phyloP scores from a whole-genome alignment of 1,140 invertebrate species.

The Drosophila suzukii region DNA sequence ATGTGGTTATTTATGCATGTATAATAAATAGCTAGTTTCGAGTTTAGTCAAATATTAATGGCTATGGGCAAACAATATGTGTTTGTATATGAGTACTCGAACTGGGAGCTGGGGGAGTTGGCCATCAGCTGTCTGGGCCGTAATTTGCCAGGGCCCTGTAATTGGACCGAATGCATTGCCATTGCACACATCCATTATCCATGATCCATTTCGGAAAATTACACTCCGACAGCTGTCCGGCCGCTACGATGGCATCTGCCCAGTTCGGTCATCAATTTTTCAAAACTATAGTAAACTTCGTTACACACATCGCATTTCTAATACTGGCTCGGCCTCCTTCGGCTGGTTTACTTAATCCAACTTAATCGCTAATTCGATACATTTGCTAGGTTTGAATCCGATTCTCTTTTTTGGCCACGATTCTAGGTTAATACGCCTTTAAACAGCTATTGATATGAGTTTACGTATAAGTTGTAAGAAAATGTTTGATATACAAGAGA shows the following conservation, averaged over 20 bases:
- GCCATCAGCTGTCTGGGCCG: slow-evolving; percentile 58
- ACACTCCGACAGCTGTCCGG: slow-evolving; percentile 62
- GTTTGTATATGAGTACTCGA: slow-evolving; percentile 15
- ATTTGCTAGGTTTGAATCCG: slow-evolving; percentile 51
- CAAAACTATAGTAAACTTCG: slow-evolving; percentile 20
- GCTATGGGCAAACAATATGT: slow-evolving; percentile 58
- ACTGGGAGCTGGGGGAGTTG: slow-evolving; percentile 27
- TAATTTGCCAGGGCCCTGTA: slow-evolving; percentile 55
- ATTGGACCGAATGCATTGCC: slow-evolving; percentile 43
- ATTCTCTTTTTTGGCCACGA: slow-evolving; percentile 33
- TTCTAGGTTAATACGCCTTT: slow-evolving; percentile 51
- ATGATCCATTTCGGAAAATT: slow-evolving; percentile 71
- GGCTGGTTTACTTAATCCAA: slow-evolving; percentile 28
- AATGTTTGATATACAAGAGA: slow-evolving; percentile 42
- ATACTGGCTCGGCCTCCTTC: slow-evolving; percentile 17
- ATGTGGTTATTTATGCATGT: slow-evolving; percentile 56
- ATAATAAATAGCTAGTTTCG: slow-evolving; percentile 76
- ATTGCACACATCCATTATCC: slow-evolving; percentile 52
- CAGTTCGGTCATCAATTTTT: slow-evolving; percentile 33
- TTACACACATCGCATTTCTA: slow-evolving; percentile 34
- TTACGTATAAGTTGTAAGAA: slow-evolving; percentile 35
- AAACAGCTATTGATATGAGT: slow-evolving; percentile 71
- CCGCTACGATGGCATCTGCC: slow-evolving; percentile 33
- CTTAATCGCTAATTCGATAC: slow-evolving; percentile 69
- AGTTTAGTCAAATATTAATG: slow-evolving; percentile 76